Percentiles rank a stretch among this genome's conserved stretches.
phyloP scores from a whole-genome alignment of 2,888 invertebrate species.

The Apotomis capreana region DNA sequence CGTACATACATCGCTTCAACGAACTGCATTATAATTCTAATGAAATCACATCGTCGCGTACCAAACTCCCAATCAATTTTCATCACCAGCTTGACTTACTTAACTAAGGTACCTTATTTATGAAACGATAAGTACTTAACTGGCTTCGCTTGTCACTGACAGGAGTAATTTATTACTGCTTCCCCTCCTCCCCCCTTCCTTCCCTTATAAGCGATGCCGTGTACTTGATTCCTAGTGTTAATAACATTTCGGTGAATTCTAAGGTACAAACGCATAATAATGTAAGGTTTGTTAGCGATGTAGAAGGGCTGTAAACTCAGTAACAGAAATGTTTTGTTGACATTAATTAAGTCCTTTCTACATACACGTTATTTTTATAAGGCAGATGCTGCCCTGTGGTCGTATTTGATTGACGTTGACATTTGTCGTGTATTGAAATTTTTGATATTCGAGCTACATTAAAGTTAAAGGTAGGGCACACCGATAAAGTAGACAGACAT shows the following conservation, averaged over 20 bases:
- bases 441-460: no score
- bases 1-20: no score
- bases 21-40: background rate
- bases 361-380: no score
- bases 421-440: no score
- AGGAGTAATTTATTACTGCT: constrained; percentile 77
- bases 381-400: no score
- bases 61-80: constrained; percentile 16
- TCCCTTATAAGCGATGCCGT: constrained; percentile 73
- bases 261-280: background rate
- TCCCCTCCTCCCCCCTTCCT: constrained; percentile 57
- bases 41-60: background rate
- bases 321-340: no score
- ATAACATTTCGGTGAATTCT: constrained; percentile 54
- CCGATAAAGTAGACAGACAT: no score
- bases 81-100: constrained; percentile 21
- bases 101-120: constrained; percentile 59
- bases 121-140: constrained; percentile 65
- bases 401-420: no score
- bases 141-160: constrained; percentile 73
- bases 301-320: no score
- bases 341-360: no score
- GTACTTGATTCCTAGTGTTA: constrained; percentile 62
- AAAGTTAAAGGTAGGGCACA: no score
- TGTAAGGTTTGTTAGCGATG: background rate